Conservation (phyloP, 2,888 invertebrate genomes). For the Spatulosminthurus flaviceps region DNA sequence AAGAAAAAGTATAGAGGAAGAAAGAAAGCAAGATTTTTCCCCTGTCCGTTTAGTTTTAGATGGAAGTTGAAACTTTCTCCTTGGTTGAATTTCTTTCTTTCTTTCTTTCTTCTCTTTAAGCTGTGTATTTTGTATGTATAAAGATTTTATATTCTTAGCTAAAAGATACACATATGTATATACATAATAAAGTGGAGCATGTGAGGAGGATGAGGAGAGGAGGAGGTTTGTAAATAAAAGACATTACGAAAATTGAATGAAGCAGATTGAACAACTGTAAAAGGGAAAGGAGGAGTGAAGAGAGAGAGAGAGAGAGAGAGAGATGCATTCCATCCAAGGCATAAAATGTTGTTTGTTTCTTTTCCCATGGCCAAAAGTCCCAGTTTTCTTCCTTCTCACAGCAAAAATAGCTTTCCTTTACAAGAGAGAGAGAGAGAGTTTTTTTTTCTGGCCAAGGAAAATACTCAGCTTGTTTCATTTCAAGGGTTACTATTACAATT, state of each 20-base stretch:
- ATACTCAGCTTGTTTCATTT: no score
- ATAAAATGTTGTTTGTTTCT: constrained; percentile 33
- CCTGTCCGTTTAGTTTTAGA: background rate
- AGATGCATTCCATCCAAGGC: constrained; percentile 28
- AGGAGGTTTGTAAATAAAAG: constrained; percentile 34
- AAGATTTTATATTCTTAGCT: no score
- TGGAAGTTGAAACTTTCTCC: no score
- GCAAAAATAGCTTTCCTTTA: no score
- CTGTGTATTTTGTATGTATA: no score
- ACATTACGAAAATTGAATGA: constrained; percentile 35
- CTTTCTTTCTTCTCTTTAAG: background rate
- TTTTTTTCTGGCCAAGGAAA: no score
- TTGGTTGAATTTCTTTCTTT: background rate
- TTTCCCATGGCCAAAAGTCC: background rate
- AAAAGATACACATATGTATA: no score
- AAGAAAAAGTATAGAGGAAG: no score
- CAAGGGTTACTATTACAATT: background rate
- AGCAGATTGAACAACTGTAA: constrained; percentile 34
- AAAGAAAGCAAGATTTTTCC: background rate
- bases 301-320: constrained; percentile 24
- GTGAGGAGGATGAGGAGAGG: no score
- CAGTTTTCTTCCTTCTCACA: background rate
- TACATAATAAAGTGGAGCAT: no score
- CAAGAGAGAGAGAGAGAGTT: background rate
- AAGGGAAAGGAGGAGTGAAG: constrained; percentile 33